Evolutionary conservation across 2,888 invertebrate genomes (phyloP), one percentile per base, ranked within the genome.

Genomic region (Aphidius colemani): DNA sequence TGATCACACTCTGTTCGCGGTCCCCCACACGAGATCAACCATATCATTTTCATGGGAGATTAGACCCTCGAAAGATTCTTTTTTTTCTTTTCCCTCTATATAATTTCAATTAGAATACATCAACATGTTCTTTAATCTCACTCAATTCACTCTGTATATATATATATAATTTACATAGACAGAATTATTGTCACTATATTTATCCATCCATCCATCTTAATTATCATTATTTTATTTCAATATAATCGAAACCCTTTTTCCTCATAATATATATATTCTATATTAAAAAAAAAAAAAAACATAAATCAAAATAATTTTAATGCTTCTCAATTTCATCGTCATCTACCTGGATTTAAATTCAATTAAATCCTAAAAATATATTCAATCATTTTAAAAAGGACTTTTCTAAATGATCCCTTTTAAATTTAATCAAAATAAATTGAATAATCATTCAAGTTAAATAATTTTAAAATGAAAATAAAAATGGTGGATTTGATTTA

Each of bases 21-120:
- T 71, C 73, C 73, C 76, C 74, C 68, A 30, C 30, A 73, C 70
- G 73, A 71, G 75, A 76, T 71, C 75, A 74, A 76, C 75, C 74
- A 71, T 80, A 79, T 80, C 78, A 75, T 77, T 79, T 80, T 80
- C 78, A 77, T 75, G 76, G 75, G 74, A 78, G 78, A 78, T 79
- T 78, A 77, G 71, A 48, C 61, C 70, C 62, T 55, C 67, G 66
- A 61, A 53, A 30, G 30, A 30, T 30, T 30, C 30, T 30, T 30
- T 30, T 30, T 30, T 55, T 66, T 66, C 66, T 64, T 56, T 66
- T 66, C 67, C 67, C 66, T 59, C 61, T 67, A 71, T 72, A 75
- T 72, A 72, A 76, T 76, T 79, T 78, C 78, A 79, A 79, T 79
- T 78, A 75, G 70, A 30, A 30, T 10, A 30, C 50, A 18, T 18